These are phyloP conservation scores for Caenorhabditis briggsae DNA, from an alignment of 1,140 invertebrate species.

Conservation along the genomic window DNA sequence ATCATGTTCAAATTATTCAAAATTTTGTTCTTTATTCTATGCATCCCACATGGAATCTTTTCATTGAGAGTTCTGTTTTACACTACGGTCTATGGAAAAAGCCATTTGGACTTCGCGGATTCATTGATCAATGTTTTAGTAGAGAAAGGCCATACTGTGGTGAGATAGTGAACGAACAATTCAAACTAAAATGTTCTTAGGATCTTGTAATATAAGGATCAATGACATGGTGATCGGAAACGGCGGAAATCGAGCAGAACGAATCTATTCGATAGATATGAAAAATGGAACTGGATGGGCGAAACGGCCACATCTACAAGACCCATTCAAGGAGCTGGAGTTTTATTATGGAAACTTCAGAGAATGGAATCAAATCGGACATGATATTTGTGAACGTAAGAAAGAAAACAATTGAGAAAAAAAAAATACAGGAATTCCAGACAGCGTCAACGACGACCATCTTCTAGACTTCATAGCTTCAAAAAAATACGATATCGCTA, in stretches of 20 bases:
- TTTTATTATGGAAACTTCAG: neutral
- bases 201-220: slow-evolving; percentile 44
- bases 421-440: neutral
- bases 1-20: too few relatives aligned
- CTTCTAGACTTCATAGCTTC: neutral
- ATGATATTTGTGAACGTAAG: slow-evolving; percentile 39
- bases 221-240: slow-evolving; percentile 41
- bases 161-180: neutral
- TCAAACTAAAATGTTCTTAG: neutral
- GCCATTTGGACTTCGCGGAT: slow-evolving; percentile 48
- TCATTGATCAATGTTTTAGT: slow-evolving; percentile 10
- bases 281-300: slow-evolving; percentile 26
- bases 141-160: slow-evolving; percentile 54
- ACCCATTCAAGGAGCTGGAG: neutral
- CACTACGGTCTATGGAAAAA: slow-evolving; percentile 45
- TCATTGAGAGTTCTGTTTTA: slow-evolving; percentile 26
- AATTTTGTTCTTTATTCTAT: too few relatives aligned
- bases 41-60: neutral
- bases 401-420: neutral
- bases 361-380: neutral
- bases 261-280: slow-evolving; percentile 4
- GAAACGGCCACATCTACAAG: slow-evolving; percentile 28
- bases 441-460: neutral
- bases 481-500: slow-evolving; percentile 37
- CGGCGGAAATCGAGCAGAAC: slow-evolving; percentile 14